Percentiles rank a stretch among this genome's conserved stretches.
Conservation (phyloP, 2,888 invertebrate genomes). For the Parnassius smintheus region DNA sequence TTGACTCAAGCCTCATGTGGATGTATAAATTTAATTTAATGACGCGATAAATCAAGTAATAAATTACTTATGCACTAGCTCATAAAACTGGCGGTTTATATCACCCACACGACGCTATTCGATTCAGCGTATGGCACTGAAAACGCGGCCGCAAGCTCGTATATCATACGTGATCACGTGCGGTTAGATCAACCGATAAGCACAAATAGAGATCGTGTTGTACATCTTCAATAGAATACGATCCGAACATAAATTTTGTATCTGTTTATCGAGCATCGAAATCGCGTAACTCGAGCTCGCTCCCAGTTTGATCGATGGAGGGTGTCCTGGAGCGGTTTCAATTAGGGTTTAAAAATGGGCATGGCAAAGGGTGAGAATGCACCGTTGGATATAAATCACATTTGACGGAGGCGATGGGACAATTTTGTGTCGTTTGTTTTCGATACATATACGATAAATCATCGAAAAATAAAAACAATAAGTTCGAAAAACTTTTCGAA, state of each 20-base stretch:
- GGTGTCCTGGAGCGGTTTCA: slow-evolving; percentile 32
- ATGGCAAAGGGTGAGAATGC: slow-evolving; percentile 18
- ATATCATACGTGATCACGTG: slow-evolving; percentile 45
- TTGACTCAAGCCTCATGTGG: background rate
- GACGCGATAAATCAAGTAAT: slow-evolving; percentile 27
- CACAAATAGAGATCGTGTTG: slow-evolving; percentile 44
- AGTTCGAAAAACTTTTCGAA: too few species aligned
- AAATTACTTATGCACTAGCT: background rate
- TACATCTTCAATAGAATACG: slow-evolving; percentile 43
- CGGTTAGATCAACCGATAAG: slow-evolving; percentile 56
- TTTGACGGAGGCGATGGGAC: slow-evolving; percentile 20
- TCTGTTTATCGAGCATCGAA: slow-evolving; percentile 56
- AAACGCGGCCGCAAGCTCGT: slow-evolving; percentile 31
- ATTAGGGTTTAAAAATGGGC: slow-evolving; percentile 30
- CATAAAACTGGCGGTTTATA: background rate
- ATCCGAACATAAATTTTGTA: slow-evolving; percentile 64
- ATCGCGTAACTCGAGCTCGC: slow-evolving; percentile 59
- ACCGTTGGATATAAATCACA: slow-evolving; percentile 20
- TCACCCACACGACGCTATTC: background rate
- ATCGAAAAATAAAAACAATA: too few species aligned
- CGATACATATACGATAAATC: slow-evolving; percentile 2
- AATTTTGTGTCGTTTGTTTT: slow-evolving; percentile 20
- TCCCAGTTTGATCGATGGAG: slow-evolving; percentile 32
- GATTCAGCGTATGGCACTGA: slow-evolving; percentile 11
- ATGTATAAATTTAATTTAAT: slow-evolving; percentile 4